These are phyloP conservation scores for Dipodomys ordii DNA, from an alignment of 2,113 vertebrate genomes.

Conservation along the genomic window DNA sequence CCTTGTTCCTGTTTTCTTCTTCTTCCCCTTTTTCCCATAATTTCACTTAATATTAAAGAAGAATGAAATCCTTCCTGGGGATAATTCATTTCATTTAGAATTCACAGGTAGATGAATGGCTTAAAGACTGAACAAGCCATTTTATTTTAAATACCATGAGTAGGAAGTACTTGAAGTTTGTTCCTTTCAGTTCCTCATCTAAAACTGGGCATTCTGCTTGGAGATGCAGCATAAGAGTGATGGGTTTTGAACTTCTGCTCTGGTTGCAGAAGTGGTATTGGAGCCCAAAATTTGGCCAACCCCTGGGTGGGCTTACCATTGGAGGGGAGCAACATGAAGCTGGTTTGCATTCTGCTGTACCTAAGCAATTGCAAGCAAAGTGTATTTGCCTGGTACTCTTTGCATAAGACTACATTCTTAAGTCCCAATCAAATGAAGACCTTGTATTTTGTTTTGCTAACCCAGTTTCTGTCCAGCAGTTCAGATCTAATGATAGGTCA, in stretches of 20 bases:
- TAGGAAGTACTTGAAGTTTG: conserved; percentile 26
- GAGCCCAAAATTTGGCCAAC: background rate
- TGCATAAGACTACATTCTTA: background rate
- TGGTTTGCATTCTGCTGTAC: background rate
- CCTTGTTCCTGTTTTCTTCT: conserved; percentile 11
- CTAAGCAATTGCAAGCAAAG: background rate
- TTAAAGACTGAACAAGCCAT: background rate
- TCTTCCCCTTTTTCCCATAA: background rate
- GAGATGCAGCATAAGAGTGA: background rate
- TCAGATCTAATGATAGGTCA: background rate
- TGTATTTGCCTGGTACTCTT: conserved; percentile 15
- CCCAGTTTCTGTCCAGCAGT: background rate
- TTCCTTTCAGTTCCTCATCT: conserved; percentile 18
- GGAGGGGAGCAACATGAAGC: background rate
- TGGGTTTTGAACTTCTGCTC: background rate
- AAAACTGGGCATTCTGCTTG: background rate
- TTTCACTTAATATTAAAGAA: conserved; percentile 54
- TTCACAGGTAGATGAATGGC: conserved; percentile 22
- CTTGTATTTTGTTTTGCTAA: conserved; percentile 40
- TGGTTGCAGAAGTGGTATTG: background rate
- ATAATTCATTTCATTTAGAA: conserved; percentile 60
- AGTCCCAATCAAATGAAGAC: background rate
- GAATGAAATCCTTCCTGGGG: background rate
- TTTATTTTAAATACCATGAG: background rate
- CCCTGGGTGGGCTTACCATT: background rate